Percentiles rank a stretch among this genome's conserved stretches.
Evolutionary conservation across 2,797 vertebrate genomes (phyloP).

Genomic region (Podargus strigoides): DNA sequence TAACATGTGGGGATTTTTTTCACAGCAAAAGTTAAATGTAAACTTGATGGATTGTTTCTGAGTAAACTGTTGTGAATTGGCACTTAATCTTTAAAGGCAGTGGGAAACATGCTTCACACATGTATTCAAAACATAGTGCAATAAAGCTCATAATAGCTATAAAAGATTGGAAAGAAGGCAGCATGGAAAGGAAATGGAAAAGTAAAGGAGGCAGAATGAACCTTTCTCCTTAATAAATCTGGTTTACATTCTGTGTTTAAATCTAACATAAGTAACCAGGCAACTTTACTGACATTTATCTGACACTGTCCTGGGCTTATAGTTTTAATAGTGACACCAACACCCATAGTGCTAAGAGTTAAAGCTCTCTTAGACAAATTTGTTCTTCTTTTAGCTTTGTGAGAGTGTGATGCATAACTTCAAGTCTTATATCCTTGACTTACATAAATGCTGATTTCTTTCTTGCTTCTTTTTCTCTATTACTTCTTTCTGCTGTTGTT

Average conservation of each 20-base stretch:
- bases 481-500: background rate
- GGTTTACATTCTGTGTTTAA: conserved; percentile 16
- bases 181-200: conserved; percentile 36
- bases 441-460: background rate
- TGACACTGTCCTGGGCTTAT: background rate
- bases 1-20: background rate
- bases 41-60: background rate
- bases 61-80: conserved; percentile 13
- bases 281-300: background rate
- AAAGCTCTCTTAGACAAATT: background rate
- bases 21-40: background rate
- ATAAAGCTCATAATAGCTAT: background rate
- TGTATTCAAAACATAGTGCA: conserved; percentile 23
- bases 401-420: background rate
- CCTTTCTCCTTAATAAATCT: background rate
- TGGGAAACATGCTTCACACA: conserved; percentile 10
- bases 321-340: background rate
- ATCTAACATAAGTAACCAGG: background rate
- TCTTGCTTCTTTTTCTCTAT: background rate
- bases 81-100: background rate
- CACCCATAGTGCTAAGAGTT: background rate
- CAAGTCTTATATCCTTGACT: background rate
- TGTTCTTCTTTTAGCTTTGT: background rate
- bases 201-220: background rate
- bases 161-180: conserved; percentile 22